Evolutionary conservation across 2,113 vertebrate genomes (phyloP).

Genomic region (Anhinga anhinga): DNA sequence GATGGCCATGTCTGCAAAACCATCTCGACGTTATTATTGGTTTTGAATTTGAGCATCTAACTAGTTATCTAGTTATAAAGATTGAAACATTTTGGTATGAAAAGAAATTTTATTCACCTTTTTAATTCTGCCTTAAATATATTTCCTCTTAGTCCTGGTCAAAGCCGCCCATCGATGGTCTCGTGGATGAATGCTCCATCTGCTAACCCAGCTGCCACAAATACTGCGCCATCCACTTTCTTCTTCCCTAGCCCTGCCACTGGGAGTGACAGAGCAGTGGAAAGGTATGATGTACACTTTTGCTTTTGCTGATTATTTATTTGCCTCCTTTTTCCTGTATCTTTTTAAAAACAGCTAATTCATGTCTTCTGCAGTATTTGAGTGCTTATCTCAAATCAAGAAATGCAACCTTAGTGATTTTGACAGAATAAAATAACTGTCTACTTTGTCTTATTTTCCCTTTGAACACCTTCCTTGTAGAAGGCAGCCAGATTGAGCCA

Average conservation of each 20-base stretch:
- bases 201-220: background rate
- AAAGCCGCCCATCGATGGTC: conserved; percentile 70
- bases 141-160: conserved; percentile 55
- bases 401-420: background rate
- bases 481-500: background rate
- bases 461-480: background rate
- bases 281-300: conserved; percentile 58
- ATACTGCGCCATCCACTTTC: conserved; percentile 19
- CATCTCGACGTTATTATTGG: background rate
- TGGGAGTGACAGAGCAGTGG: conserved; percentile 50
- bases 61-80: background rate
- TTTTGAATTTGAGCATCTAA: background rate
- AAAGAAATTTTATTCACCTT: background rate
- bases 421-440: background rate
- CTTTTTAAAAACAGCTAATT: background rate
- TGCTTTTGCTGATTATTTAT: background rate
- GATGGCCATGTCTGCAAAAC: background rate
- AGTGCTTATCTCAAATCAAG: background rate
- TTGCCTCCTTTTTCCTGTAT: background rate
- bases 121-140: background rate
- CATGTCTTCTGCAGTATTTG: background rate
- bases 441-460: background rate
- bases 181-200: conserved; percentile 75
- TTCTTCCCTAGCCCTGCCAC: background rate
- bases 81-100: background rate